Percentiles rank a stretch among this genome's conserved stretches.
Conservation (phyloP, 30 jellyfish, hydroid and myxozoan genomes). For the Morbakka virulenta region DNA sequence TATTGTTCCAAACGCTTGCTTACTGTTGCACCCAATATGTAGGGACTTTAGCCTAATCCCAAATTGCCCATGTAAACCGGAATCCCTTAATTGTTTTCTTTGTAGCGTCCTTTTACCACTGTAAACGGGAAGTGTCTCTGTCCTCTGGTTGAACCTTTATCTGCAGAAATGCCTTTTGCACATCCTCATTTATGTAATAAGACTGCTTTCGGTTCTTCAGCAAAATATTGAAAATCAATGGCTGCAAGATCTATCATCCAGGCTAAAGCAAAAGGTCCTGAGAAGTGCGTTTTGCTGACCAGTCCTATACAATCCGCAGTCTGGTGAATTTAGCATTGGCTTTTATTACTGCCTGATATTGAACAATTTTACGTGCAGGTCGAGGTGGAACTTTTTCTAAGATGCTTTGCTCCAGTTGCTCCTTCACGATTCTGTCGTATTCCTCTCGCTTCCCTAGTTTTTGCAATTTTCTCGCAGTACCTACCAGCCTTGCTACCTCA, state of each 20-base stretch:
- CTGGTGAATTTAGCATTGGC: neutral
- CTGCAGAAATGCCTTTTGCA: neutral
- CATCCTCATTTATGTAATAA: neutral
- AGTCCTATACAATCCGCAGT: neutral
- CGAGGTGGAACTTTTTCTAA: slow-evolving; percentile 3
- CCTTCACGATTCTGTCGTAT: slow-evolving; percentile 28
- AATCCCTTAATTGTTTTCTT: neutral
- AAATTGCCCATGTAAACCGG: neutral
- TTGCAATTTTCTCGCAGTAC: neutral
- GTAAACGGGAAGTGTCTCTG: neutral
- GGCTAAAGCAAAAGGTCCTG: neutral
- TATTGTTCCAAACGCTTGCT: neutral
- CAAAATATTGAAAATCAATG: neutral
- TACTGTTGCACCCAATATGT: neutral
- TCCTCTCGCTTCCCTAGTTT: neutral
- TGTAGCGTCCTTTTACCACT: neutral
- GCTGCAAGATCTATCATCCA: neutral
- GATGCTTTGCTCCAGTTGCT: slow-evolving; percentile 47
- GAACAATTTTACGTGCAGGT: neutral
- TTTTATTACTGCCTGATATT: neutral
- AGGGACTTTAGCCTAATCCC: neutral
- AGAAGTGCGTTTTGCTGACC: neutral
- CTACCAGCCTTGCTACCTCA: neutral
- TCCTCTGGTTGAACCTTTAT: neutral
- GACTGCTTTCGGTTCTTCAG: neutral